A percentile compares a stretch with the other conserved stretches of the same genome.
These are phyloP conservation scores for Hippocampus abdominalis DNA, from an alignment of 2,113 vertebrate genomes.

Conservation along the genomic window DNA sequence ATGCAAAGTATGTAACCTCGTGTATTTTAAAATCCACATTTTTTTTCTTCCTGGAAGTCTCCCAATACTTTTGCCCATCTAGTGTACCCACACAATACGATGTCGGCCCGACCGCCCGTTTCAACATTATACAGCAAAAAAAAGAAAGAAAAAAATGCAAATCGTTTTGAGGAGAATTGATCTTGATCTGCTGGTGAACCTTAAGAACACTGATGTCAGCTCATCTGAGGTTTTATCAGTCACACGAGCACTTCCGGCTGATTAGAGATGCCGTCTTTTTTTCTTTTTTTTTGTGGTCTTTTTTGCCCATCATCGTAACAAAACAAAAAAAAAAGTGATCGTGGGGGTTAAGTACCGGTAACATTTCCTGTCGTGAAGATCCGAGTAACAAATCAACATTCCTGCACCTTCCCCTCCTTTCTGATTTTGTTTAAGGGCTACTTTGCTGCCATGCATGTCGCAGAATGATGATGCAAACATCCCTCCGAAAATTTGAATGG, in stretches of 20 bases:
- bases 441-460: neutral
- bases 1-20: neutral
- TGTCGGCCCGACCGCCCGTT: neutral
- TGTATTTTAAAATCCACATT: too few relatives aligned
- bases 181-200: neutral
- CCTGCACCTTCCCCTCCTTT: neutral
- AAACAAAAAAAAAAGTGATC: neutral
- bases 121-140: neutral
- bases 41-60: neutral
- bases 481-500: neutral
- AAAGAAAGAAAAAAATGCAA: conserved; percentile 13
- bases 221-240: conserved; percentile 46
- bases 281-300: neutral
- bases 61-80: conserved; percentile 1
- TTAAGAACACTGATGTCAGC: conserved; percentile 53
- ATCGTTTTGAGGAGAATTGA: neutral
- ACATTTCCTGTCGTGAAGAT: too few relatives aligned
- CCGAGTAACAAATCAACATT: neutral
- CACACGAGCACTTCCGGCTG: conserved; percentile 37
- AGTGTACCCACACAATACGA: neutral
- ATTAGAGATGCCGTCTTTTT: neutral
- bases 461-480: neutral
- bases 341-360: too few relatives aligned
- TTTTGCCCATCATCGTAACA: neutral
- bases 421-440: neutral